Conservation (phyloP, 2,888 invertebrate species). For the Ichneumoninae sp. region DNA sequence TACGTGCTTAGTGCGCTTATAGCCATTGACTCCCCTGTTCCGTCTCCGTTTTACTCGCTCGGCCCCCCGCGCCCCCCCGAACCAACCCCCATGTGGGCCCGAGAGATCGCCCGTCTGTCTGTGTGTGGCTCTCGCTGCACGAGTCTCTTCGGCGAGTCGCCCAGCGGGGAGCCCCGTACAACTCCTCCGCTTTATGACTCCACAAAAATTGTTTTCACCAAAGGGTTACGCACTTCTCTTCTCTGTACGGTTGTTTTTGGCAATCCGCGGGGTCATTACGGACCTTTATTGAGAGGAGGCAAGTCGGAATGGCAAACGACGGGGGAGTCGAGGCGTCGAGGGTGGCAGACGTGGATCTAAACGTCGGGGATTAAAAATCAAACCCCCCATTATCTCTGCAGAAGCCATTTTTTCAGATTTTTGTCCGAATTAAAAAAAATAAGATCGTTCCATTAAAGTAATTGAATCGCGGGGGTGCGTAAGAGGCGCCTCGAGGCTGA, state of each 20-base stretch:
- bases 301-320: background rate
- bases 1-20: conserved; percentile 80
- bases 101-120: conserved; percentile 49
- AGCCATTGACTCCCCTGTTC: conserved; percentile 76
- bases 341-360: background rate
- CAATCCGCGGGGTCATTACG: background rate
- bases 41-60: conserved; percentile 47
- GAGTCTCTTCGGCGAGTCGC: conserved; percentile 56
- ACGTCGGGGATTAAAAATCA: conserved; percentile 32
- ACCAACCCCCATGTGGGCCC: conserved; percentile 27
- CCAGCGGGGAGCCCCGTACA: conserved; percentile 51
- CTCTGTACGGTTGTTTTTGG: background rate
- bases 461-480: conserved; percentile 72
- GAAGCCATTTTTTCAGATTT: conserved; percentile 62
- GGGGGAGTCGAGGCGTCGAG: background rate
- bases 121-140: conserved; percentile 25
- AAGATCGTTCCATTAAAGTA: conserved; percentile 80
- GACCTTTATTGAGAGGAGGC: background rate
- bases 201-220: background rate
- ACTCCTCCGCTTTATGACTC: background rate
- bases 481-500: conserved; percentile 26
- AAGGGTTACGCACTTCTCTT: background rate
- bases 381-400: conserved; percentile 25
- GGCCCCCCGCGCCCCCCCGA: conserved; percentile 62
- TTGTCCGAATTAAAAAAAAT: conserved; percentile 61